Evolutionary conservation across 2,797 vertebrate species (phyloP).

Genomic region (Euthynnus affinis): DNA sequence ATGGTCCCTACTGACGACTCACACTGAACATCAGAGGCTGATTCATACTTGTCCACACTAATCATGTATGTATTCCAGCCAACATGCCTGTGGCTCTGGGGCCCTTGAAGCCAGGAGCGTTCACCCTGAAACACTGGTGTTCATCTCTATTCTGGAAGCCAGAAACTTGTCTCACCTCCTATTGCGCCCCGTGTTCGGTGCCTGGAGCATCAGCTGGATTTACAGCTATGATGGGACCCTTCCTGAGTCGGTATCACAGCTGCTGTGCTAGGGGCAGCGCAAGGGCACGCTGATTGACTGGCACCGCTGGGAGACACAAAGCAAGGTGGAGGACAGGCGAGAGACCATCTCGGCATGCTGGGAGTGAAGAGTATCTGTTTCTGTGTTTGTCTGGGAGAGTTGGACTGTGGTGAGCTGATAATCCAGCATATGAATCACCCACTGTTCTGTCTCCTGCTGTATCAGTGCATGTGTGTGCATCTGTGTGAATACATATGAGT

Average conservation of each 20-base stretch:
- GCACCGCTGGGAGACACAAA: slow-evolving; percentile 58
- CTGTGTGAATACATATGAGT: slow-evolving; percentile 31
- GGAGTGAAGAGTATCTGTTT: slow-evolving; percentile 36
- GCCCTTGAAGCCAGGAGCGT: background rate
- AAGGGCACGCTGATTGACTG: slow-evolving; percentile 62
- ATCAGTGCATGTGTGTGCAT: slow-evolving; percentile 35
- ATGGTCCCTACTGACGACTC: no score
- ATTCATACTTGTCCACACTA: background rate
- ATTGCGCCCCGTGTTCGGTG: background rate
- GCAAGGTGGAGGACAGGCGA: slow-evolving; percentile 37
- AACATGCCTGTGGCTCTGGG: slow-evolving; percentile 21
- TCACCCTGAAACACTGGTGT: slow-evolving; percentile 5
- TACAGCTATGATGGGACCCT: slow-evolving; percentile 35
- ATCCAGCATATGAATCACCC: slow-evolving; percentile 48
- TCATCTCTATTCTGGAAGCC: background rate
- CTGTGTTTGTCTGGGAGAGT: slow-evolving; percentile 22
- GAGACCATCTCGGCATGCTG: background rate
- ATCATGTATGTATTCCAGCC: background rate
- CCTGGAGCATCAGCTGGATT: slow-evolving; percentile 37
- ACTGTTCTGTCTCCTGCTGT: slow-evolving; percentile 34
- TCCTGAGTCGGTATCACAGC: slow-evolving; percentile 46
- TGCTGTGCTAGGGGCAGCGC: slow-evolving; percentile 51
- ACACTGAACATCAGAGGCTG: slow-evolving; percentile 1
- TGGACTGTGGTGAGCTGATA: slow-evolving; percentile 23
- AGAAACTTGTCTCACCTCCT: slow-evolving; percentile 17